These are phyloP conservation scores for Numenius phaeopus DNA, from an alignment of 2,797 vertebrate species.

Conservation along the genomic window DNA sequence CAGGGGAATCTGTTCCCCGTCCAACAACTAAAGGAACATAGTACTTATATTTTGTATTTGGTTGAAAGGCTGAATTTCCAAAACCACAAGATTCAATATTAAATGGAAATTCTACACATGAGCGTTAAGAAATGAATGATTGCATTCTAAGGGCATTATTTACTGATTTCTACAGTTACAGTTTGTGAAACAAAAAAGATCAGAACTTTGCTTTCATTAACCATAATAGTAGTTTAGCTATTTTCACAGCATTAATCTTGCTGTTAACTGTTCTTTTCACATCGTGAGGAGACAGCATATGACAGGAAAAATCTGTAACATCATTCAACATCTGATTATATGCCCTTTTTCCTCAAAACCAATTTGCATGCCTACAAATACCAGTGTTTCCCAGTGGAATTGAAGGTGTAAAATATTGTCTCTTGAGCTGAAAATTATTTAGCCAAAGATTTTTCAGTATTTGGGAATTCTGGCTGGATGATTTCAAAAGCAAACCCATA, in stretches of 20 bases:
- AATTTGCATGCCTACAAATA: slow-evolving; percentile 52
- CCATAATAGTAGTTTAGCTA: background rate
- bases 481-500: slow-evolving; percentile 77
- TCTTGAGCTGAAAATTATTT: slow-evolving; percentile 71
- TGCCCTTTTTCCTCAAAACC: slow-evolving; percentile 23
- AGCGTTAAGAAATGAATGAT: background rate
- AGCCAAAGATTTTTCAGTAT: slow-evolving; percentile 64
- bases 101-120: background rate
- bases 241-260: slow-evolving; percentile 42
- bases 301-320: slow-evolving; percentile 50
- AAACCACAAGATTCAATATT: background rate
- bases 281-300: slow-evolving; percentile 5
- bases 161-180: background rate
- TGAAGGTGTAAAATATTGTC: slow-evolving; percentile 71
- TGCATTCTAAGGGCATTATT: slow-evolving; percentile 16
- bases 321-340: slow-evolving; percentile 47
- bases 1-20: background rate
- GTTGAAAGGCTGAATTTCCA: background rate
- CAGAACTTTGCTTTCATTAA: slow-evolving; percentile 16
- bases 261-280: slow-evolving; percentile 46
- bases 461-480: slow-evolving; percentile 64
- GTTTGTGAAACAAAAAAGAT: slow-evolving; percentile 12
- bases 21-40: background rate
- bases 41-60: background rate
- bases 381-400: slow-evolving; percentile 35